Percentiles rank a stretch among this genome's conserved stretches.
phyloP scores from a whole-genome alignment of 2,888 invertebrate genomes.

The Idaea aversata region DNA sequence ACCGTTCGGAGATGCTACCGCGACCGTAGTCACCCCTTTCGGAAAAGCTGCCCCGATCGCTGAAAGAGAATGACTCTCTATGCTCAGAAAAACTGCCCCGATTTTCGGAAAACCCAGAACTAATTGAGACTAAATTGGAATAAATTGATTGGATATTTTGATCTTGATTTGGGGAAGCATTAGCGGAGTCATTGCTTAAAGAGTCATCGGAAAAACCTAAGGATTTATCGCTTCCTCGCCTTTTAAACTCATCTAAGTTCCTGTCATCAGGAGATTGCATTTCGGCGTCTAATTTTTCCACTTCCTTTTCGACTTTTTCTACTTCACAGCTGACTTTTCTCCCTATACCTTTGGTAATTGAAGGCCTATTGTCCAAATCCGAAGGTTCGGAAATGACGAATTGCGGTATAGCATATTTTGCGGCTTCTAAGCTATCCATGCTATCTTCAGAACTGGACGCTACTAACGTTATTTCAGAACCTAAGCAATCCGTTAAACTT shows the following conservation, averaged over 20 bases:
- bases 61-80: constrained; percentile 72
- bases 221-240: constrained; percentile 85
- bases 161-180: constrained; percentile 78
- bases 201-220: constrained; percentile 87
- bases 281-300: constrained; percentile 51
- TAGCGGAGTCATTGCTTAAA: constrained; percentile 83
- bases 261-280: constrained; percentile 64
- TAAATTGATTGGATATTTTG: constrained; percentile 73
- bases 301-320: constrained; percentile 54
- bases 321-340: constrained; percentile 84
- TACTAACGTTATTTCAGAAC: constrained; percentile 89
- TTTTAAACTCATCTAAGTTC: constrained; percentile 62
- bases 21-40: constrained; percentile 70
- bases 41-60: constrained; percentile 71
- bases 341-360: constrained; percentile 89
- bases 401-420: constrained; percentile 76
- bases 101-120: constrained; percentile 81
- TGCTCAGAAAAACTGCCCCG: constrained; percentile 75
- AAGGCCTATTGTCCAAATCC: constrained; percentile 85
- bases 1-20: constrained; percentile 76
- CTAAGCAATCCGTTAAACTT: constrained; percentile 94
- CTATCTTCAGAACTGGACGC: constrained; percentile 88
- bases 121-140: constrained; percentile 78
- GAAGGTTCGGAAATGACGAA: constrained; percentile 88
- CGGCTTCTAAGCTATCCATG: constrained; percentile 84